phyloP scores from a whole-genome alignment of 2,113 vertebrate species.

The Tinamus guttatus region DNA sequence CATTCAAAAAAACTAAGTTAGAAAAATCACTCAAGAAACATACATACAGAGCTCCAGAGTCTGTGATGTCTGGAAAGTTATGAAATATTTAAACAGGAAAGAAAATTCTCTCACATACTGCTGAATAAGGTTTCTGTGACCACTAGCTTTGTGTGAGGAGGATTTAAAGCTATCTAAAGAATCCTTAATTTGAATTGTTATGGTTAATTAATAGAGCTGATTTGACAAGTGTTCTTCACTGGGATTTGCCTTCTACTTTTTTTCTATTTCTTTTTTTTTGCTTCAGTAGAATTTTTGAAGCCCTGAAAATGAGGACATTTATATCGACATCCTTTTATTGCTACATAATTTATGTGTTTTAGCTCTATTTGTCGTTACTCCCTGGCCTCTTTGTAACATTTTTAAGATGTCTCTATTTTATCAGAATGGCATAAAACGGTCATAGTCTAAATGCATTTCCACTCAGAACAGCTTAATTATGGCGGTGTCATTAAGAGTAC shows the following conservation, averaged over 20 bases:
- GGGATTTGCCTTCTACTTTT: background rate
- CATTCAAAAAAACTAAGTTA: conserved; percentile 49
- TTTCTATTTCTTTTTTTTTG: background rate
- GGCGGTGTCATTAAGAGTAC: background rate
- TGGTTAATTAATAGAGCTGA: conserved; percentile 49
- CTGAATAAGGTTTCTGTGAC: conserved; percentile 17
- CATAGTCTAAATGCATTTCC: background rate
- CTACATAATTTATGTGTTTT: background rate
- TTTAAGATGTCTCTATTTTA: background rate
- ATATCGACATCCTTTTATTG: conserved; percentile 8
- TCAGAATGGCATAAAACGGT: background rate
- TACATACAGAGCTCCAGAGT: background rate
- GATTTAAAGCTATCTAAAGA: conserved; percentile 25
- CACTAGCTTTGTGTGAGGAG: background rate
- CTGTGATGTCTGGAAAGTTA: background rate
- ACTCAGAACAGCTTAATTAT: conserved; percentile 19
- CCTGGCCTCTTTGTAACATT: background rate
- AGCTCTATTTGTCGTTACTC: background rate
- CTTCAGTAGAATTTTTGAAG: background rate
- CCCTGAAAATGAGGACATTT: conserved; percentile 1
- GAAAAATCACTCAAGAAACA: conserved; percentile 18
- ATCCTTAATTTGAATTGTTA: conserved; percentile 45
- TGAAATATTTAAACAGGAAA: background rate
- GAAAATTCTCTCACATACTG: background rate
- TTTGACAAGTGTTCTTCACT: background rate